phyloP scores from a whole-genome alignment of 2,888 invertebrate genomes.

The Drosophila sordidula region DNA sequence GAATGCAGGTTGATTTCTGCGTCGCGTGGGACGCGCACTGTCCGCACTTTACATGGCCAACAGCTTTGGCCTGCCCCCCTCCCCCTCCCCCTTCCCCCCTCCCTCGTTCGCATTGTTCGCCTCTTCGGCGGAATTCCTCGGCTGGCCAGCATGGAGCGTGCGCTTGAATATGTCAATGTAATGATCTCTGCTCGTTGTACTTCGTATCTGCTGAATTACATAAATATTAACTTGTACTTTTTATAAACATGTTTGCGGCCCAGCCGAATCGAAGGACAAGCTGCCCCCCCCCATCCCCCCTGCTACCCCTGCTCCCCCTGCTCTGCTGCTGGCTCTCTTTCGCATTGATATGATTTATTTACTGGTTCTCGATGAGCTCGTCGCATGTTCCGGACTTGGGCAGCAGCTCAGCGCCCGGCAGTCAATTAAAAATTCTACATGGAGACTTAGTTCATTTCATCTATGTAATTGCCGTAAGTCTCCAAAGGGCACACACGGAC shows the following conservation, averaged over 20 bases:
- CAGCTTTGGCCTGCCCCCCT: slow-evolving; percentile 27
- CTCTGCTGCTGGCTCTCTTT: slow-evolving; percentile 11
- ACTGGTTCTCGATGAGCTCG: slow-evolving; percentile 40
- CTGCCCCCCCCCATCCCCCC: background rate
- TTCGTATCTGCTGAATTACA: slow-evolving; percentile 72
- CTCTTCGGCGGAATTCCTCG: slow-evolving; percentile 68
- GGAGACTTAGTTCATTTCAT: slow-evolving; percentile 4
- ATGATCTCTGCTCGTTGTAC: slow-evolving; percentile 66
- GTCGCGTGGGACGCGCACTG: slow-evolving; percentile 68
- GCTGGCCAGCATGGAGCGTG: slow-evolving; percentile 36
- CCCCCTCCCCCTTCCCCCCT: slow-evolving; percentile 4
- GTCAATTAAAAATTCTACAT: slow-evolving; percentile 42
- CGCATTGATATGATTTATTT: slow-evolving; percentile 59
- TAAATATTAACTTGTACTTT: slow-evolving; percentile 79
- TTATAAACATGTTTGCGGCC: slow-evolving; percentile 73
- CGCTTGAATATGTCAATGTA: slow-evolving; percentile 80
- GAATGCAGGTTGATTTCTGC: slow-evolving; percentile 63
- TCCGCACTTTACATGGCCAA: slow-evolving; percentile 68
- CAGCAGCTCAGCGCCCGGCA: slow-evolving; percentile 10
- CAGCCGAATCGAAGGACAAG: slow-evolving; percentile 28
- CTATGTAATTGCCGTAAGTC: background rate
- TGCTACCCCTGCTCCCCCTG: background rate
- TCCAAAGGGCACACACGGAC: too few relatives aligned
- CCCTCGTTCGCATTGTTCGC: slow-evolving; percentile 53
- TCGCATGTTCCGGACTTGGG: slow-evolving; percentile 4